Percentiles rank a stretch among this genome's conserved stretches.
These are phyloP conservation scores for Muscidifurax raptorellus DNA, from an alignment of 1,140 invertebrate species.

Conservation along the genomic window DNA sequence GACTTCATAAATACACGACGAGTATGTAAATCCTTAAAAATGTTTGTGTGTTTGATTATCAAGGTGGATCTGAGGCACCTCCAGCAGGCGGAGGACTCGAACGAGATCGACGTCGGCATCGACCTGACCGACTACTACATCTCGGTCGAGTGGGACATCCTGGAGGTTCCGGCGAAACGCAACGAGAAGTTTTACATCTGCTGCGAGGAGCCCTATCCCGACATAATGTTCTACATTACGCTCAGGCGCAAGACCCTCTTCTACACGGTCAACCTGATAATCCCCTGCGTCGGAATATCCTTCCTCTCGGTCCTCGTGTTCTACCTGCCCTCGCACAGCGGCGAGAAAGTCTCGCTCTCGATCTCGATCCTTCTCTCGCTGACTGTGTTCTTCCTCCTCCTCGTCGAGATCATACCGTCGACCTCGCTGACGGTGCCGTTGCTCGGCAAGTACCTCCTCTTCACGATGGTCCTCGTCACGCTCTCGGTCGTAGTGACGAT, in stretches of 20 bases:
- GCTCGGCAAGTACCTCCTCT: constrained; percentile 98
- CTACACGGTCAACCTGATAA: constrained; percentile 97
- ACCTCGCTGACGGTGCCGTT: constrained; percentile 98
- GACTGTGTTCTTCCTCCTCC: constrained; percentile 98
- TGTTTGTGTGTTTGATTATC: constrained; percentile 16
- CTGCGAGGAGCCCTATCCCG: constrained; percentile 93
- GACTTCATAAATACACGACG: no score
- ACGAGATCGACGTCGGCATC: constrained; percentile 90
- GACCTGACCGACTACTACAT: constrained; percentile 96
- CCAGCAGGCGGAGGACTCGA: constrained; percentile 86
- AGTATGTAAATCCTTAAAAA: no score
- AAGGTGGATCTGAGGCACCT: constrained; percentile 93
- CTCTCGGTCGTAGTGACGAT: constrained; percentile 98
- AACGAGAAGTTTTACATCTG: constrained; percentile 94
- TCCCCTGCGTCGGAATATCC: constrained; percentile 96
- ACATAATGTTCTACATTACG: constrained; percentile 99
- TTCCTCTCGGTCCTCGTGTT: constrained; percentile 99
- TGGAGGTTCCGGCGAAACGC: constrained; percentile 89
- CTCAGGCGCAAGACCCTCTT: constrained; percentile 97
- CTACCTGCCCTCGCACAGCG: constrained; percentile 98
- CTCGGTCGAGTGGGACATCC: constrained; percentile 98
- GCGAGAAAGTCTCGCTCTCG: constrained; percentile 97
- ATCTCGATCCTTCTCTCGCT: constrained; percentile 99
- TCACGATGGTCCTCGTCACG: constrained; percentile 99
- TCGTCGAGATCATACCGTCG: constrained; percentile 99